These are phyloP conservation scores for Himalopsyche phryganea DNA, from an alignment of 1,140 invertebrate genomes.

Conservation along the genomic window DNA sequence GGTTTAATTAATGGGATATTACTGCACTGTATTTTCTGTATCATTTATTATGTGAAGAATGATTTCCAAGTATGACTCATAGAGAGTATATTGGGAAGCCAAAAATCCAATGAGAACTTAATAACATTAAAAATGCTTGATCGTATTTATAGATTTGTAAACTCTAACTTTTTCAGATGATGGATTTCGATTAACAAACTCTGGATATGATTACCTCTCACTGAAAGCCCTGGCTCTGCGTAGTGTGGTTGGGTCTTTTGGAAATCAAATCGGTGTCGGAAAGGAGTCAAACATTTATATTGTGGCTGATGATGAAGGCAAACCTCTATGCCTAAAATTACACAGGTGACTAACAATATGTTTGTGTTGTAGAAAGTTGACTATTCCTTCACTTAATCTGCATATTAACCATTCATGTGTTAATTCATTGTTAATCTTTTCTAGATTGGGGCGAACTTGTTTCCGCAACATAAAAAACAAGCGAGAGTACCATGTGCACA, in stretches of 20 bases:
- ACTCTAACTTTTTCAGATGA: slow-evolving; percentile 86
- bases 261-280: slow-evolving; percentile 97
- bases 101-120: too few species aligned
- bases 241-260: slow-evolving; percentile 80
- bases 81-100: too few species aligned
- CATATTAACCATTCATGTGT: too few species aligned
- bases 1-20: too few species aligned
- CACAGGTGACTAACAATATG: slow-evolving; percentile 66
- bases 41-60: too few species aligned
- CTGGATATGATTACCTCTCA: slow-evolving; percentile 96
- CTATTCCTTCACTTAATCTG: too few species aligned
- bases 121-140: too few species aligned
- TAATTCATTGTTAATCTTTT: too few species aligned
- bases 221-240: slow-evolving; percentile 82
- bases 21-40: too few species aligned
- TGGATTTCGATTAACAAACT: slow-evolving; percentile 93
- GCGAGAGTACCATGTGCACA: slow-evolving; percentile 92
- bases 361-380: slow-evolving; percentile 32
- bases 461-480: slow-evolving; percentile 97
- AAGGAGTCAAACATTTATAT: slow-evolving; percentile 96
- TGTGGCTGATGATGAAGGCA: slow-evolving; percentile 73
- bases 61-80: too few species aligned
- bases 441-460: slow-evolving; percentile 86
- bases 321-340: slow-evolving; percentile 82
- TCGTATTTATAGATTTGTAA: too few species aligned